Evolutionary conservation across 2,113 vertebrate species (phyloP).

Genomic region (Octodon degus): DNA sequence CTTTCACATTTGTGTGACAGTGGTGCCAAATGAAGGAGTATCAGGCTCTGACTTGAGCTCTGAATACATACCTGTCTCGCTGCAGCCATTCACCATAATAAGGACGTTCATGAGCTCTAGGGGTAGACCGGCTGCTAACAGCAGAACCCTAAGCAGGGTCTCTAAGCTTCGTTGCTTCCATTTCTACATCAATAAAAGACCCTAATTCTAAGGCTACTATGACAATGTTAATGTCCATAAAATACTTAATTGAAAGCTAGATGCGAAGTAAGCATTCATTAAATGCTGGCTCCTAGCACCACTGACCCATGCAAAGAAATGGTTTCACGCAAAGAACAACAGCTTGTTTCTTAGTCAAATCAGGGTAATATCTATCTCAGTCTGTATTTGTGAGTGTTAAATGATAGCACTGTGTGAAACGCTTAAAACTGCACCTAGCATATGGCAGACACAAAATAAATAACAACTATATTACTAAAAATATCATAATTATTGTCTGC

Average conservation of each 20-base stretch:
- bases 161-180: background rate
- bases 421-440: constrained; percentile 54
- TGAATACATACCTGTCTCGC: background rate
- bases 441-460: constrained; percentile 63
- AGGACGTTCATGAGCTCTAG: background rate
- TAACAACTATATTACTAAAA: constrained; percentile 60
- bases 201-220: background rate
- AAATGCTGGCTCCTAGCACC: background rate
- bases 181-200: background rate
- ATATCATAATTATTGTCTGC: constrained; percentile 29
- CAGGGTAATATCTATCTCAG: constrained; percentile 27
- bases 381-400: constrained; percentile 32
- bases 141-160: background rate
- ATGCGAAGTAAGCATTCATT: background rate
- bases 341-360: constrained; percentile 42
- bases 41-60: background rate
- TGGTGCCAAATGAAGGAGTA: background rate
- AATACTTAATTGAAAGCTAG: background rate
- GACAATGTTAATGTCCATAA: background rate
- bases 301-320: background rate
- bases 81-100: background rate
- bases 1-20: background rate
- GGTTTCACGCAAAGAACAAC: background rate
- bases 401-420: constrained; percentile 9
- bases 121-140: background rate